Percentiles rank a stretch among this genome's conserved stretches.
phyloP scores from a whole-genome alignment of 2,113 vertebrate genomes.

The Leucopsar rothschildi region DNA sequence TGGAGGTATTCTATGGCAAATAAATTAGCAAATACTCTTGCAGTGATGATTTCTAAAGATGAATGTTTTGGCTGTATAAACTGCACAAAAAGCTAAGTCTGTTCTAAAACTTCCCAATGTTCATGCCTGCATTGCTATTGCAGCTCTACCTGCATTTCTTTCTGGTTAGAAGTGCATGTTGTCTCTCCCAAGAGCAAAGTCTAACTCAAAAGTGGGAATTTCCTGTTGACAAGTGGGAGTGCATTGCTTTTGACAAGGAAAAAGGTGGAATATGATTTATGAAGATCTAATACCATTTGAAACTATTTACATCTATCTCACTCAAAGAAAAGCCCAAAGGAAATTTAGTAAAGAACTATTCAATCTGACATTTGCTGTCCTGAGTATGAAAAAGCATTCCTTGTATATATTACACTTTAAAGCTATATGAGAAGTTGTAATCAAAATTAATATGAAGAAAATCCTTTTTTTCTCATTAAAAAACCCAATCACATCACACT shows the following conservation, averaged over 20 bases:
- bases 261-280: slow-evolving; percentile 24
- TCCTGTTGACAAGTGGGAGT: background rate
- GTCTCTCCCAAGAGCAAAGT: background rate
- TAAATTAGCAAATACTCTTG: background rate
- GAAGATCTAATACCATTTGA: slow-evolving; percentile 3
- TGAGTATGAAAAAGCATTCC: background rate
- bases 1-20: background rate
- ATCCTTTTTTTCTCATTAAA: background rate
- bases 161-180: accelerated
- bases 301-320: slow-evolving; percentile 33
- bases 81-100: background rate
- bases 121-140: background rate
- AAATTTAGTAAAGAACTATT: slow-evolving; percentile 15
- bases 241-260: background rate
- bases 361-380: slow-evolving; percentile 4
- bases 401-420: background rate
- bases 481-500: background rate
- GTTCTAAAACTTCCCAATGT: background rate
- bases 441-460: background rate
- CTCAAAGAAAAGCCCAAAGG: slow-evolving; percentile 33
- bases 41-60: background rate
- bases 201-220: background rate
- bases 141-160: background rate
- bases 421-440: background rate
- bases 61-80: background rate